These are phyloP conservation scores for Xestia xanthographa DNA, from an alignment of 2,888 invertebrate genomes.

Conservation along the genomic window DNA sequence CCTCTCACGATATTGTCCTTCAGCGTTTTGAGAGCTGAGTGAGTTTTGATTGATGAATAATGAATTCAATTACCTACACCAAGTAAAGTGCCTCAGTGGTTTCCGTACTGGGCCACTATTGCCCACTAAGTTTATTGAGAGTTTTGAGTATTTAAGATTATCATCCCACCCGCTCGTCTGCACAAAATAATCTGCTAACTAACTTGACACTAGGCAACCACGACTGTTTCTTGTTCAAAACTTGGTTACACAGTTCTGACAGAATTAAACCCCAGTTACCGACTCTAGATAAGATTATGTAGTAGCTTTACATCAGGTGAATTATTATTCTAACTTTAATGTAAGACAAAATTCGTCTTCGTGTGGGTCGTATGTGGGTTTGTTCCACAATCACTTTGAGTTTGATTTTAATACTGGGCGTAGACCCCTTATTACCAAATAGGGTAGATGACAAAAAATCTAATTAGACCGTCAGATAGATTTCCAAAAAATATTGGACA, in stretches of 20 bases:
- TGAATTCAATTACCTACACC: too few species aligned
- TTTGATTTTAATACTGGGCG: too few species aligned
- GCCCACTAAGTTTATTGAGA: too few species aligned
- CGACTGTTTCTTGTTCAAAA: slow-evolving; percentile 72
- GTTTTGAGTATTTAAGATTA: slow-evolving; percentile 5
- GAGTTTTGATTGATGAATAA: too few species aligned
- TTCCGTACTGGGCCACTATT: neutral
- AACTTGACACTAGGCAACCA: slow-evolving; percentile 69
- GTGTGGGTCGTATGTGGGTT: neutral
- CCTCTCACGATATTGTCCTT: too few species aligned
- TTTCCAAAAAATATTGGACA: too few species aligned
- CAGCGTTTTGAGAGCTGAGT: too few species aligned
- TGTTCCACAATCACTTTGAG: too few species aligned
- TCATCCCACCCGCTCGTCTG: slow-evolving; percentile 18
- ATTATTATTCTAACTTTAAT: slow-evolving; percentile 29
- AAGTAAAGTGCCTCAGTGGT: too few species aligned
- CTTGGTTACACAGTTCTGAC: slow-evolving; percentile 70
- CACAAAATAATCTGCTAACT: slow-evolving; percentile 55
- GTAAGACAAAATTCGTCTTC: neutral
- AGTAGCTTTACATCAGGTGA: slow-evolving; percentile 35
- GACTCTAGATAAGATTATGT: slow-evolving; percentile 36
- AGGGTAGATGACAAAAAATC: too few species aligned
- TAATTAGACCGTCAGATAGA: too few species aligned
- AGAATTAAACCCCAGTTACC: slow-evolving; percentile 69
- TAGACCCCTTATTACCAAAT: neutral